Conservation (phyloP, 1,140 invertebrate genomes). For the Ostrea edulis region DNA sequence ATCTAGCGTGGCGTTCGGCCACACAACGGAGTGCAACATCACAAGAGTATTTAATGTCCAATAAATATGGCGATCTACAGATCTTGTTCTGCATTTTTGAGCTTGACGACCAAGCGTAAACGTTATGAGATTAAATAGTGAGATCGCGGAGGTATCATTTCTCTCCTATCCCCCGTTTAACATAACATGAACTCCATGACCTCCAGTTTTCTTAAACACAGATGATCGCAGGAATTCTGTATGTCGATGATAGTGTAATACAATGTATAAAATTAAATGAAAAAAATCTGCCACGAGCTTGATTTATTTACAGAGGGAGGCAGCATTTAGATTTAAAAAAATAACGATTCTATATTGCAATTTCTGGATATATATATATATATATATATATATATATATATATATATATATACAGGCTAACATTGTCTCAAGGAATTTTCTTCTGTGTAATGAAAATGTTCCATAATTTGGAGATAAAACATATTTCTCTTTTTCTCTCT, state of each 20-base stretch:
- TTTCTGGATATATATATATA: neutral
- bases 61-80: slow-evolving; percentile 27
- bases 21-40: neutral
- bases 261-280: slow-evolving; percentile 7
- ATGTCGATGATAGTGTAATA: neutral
- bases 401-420: neutral
- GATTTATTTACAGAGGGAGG: slow-evolving; percentile 9
- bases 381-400: neutral
- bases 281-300: slow-evolving; percentile 3
- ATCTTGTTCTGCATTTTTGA: slow-evolving; percentile 19
- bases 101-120: slow-evolving; percentile 33
- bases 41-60: slow-evolving; percentile 36
- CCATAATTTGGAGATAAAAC: neutral
- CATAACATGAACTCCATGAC: neutral
- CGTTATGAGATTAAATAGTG: slow-evolving; percentile 26
- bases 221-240: slow-evolving; percentile 17
- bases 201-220: slow-evolving; percentile 12
- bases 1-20: neutral
- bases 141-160: slow-evolving; percentile 21
- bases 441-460: neutral
- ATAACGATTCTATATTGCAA: slow-evolving; percentile 12
- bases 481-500: neutral
- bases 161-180: slow-evolving; percentile 1
- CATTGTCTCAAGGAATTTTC: neutral
- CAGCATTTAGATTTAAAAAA: neutral